Evolutionary conservation across 2,113 vertebrate species (phyloP), one percentile per base, ranked within the genome.

Genomic region (Lepus europaeus): DNA sequence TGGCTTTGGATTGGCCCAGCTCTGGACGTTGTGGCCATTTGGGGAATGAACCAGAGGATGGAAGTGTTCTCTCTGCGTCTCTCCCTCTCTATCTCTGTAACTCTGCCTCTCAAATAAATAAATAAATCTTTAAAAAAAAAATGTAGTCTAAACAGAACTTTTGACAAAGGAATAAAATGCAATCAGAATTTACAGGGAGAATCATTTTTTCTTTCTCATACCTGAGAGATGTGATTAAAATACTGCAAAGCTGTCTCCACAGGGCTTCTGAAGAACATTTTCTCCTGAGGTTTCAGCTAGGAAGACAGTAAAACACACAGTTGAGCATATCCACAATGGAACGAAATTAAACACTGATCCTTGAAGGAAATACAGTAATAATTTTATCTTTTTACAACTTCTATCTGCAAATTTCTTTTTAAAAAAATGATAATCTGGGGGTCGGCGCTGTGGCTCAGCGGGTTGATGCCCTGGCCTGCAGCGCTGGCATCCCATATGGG

Each of bases 211-310:
- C 39, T 78, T 90, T 88, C 36, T 83, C 94, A 92, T 97, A 99
- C 99, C 99, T 99, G 98, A 89, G 98, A 96, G 82, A 99, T 97
- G 76, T 98, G 98, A 89, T 98, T 98, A 97, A 99, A 97, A 88
- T 98, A 98, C 29, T 98, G 98, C 79, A 98, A 96, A 89, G 98
- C 97, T 73, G 98, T 98, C 79, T 99, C 98, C 79, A 98, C 76
- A 6, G 98, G 98, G 84, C 98, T 99, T 97, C 87, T 98, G 97
- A 99, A 99, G 97, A 98, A 99, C 89, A 98, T 98, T 86, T 98
- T 99, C 96, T 99, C 99, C 94, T 98, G 98, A 64, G 98, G 98
- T 95, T 99, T 99, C 97, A 99, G 98, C 99, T 99, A 93, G 86
- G 91, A 90, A 64, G 85, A 82, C 61, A 96, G 74, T 53, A 81